Conservation (phyloP, 2,888 invertebrate genomes). For the Cecidostiba fungosa region DNA sequence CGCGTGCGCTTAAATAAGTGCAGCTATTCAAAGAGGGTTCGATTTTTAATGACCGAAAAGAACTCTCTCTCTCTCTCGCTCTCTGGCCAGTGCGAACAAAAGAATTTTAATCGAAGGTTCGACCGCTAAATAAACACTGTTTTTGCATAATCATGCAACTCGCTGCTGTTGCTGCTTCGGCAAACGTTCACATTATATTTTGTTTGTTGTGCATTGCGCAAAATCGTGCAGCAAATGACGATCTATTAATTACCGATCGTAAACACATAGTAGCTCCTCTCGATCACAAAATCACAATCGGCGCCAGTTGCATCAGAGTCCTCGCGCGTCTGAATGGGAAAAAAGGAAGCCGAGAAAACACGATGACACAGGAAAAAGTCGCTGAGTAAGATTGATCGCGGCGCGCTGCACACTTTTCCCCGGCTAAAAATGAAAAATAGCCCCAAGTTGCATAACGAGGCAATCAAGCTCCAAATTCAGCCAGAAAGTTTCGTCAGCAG, state of each 20-base stretch:
- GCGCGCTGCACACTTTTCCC: constrained; percentile 35
- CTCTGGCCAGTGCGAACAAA: constrained; percentile 51
- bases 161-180: too few species aligned
- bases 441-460: constrained; percentile 40
- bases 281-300: neutral
- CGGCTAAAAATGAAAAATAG: constrained; percentile 46
- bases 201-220: neutral
- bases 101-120: constrained; percentile 60
- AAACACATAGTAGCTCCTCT: neutral
- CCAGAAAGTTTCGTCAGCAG: constrained; percentile 25
- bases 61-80: too few species aligned
- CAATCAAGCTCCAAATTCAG: constrained; percentile 8
- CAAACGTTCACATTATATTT: neutral
- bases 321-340: neutral
- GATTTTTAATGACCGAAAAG: neutral
- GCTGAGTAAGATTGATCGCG: constrained; percentile 46
- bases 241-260: neutral
- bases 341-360: constrained; percentile 1
- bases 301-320: neutral
- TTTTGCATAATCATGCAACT: constrained; percentile 39
- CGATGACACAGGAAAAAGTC: constrained; percentile 50
- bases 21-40: constrained; percentile 20
- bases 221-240: neutral
- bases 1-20: neutral
- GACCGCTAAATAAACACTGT: constrained; percentile 14